Conservation (phyloP, 2,113 vertebrate species). For the Sceloporus tristichus region DNA sequence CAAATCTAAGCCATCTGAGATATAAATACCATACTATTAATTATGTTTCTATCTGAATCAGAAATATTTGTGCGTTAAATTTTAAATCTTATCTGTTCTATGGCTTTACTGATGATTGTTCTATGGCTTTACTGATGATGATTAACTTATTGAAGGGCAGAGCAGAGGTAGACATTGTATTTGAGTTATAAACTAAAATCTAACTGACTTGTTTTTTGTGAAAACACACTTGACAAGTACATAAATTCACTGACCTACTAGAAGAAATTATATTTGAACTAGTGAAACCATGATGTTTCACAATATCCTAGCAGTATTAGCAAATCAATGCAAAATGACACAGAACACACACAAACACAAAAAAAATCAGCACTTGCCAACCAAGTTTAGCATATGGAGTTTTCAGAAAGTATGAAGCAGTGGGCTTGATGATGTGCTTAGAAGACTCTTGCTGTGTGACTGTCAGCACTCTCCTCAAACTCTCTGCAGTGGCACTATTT, state of each 20-base stretch:
- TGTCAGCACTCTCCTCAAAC: constrained; percentile 45
- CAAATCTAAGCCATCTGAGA: not conserved
- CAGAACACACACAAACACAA: constrained; percentile 2
- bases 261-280: not conserved
- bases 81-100: not conserved
- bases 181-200: not conserved
- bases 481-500: constrained; percentile 58
- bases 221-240: not conserved
- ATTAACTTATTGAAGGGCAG: not conserved
- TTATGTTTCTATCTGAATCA: not conserved
- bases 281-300: not conserved
- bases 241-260: not conserved
- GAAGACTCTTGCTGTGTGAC: constrained; percentile 13
- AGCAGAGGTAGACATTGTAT: not conserved
- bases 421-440: constrained; percentile 70
- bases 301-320: not conserved
- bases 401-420: constrained; percentile 75
- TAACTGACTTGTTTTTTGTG: not conserved
- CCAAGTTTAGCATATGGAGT: constrained; percentile 79
- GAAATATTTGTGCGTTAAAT: not conserved
- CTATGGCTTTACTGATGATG: not conserved
- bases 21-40: not conserved
- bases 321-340: not conserved
- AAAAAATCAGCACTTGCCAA: constrained; percentile 74
- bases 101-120: not conserved